phyloP scores from a whole-genome alignment of 2,888 invertebrate genomes.

The Athalia circularis region DNA sequence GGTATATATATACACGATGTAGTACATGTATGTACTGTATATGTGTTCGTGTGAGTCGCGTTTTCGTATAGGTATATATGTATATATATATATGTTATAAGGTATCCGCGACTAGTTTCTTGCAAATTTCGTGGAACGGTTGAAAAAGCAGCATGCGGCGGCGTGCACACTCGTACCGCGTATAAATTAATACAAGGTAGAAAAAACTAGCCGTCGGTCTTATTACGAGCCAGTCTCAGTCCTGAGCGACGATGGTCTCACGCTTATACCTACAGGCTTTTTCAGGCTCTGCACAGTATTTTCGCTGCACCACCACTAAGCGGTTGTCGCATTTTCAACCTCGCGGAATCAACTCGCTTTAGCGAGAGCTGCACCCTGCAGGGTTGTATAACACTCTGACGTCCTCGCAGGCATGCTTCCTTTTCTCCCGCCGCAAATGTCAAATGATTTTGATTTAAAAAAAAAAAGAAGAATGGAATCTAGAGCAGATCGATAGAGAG shows the following conservation, averaged over 20 bases:
- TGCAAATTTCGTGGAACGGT: constrained; percentile 74
- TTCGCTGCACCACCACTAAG: too few relatives aligned
- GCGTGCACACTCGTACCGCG: constrained; percentile 74
- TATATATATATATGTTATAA: constrained; percentile 23
- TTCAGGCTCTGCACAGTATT: neutral
- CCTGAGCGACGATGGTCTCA: constrained; percentile 66
- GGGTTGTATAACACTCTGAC: too few relatives aligned
- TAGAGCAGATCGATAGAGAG: too few relatives aligned
- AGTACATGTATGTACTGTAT: neutral
- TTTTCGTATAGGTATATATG: neutral
- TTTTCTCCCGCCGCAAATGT: too few relatives aligned
- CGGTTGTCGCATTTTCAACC: too few relatives aligned
- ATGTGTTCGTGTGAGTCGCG: neutral
- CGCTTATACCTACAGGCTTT: constrained; percentile 59
- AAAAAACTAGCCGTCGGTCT: constrained; percentile 73
- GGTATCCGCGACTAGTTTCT: constrained; percentile 72
- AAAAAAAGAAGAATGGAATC: too few relatives aligned
- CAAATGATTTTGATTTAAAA: too few relatives aligned
- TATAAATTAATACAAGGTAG: constrained; percentile 73
- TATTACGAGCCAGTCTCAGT: constrained; percentile 68
- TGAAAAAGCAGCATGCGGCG: constrained; percentile 67
- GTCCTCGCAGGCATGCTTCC: too few relatives aligned
- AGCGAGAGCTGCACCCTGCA: too few relatives aligned
- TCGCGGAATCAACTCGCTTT: too few relatives aligned
- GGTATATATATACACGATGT: too few relatives aligned